Evolutionary conservation across 37 sponge, comb jelly and placozoan genomes (phyloP).

Genomic region (Tethya wilhelma): DNA sequence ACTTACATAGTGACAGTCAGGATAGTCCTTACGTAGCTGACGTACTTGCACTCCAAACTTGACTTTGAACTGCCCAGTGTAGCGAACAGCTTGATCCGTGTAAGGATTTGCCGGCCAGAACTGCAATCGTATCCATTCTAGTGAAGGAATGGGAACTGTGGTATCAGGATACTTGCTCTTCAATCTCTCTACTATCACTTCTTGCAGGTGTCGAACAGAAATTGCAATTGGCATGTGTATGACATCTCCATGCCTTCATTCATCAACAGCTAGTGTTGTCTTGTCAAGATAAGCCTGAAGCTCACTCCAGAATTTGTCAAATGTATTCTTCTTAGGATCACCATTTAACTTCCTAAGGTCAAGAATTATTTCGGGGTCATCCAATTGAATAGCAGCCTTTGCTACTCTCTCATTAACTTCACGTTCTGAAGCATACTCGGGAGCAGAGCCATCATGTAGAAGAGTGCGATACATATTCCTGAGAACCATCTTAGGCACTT

Average conservation of each 20-base stretch:
- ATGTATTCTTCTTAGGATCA: slow-evolving; percentile 5
- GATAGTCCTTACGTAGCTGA: slow-evolving; percentile 20
- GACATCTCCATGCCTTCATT: slow-evolving; percentile 30
- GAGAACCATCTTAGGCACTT: neutral
- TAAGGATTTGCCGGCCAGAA: slow-evolving; percentile 39
- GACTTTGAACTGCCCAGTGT: slow-evolving; percentile 49
- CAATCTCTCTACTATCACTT: slow-evolving; percentile 14
- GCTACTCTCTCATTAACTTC: slow-evolving; percentile 7
- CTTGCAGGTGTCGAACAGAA: slow-evolving; percentile 28
- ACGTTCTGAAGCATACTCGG: neutral
- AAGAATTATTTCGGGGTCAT: slow-evolving; percentile 30
- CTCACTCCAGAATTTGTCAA: slow-evolving; percentile 31
- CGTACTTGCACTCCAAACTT: slow-evolving; percentile 36
- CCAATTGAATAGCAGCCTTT: neutral
- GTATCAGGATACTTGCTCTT: slow-evolving; percentile 4
- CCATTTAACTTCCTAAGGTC: slow-evolving; percentile 16
- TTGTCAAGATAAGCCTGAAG: slow-evolving; percentile 1
- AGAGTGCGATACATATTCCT: slow-evolving; percentile 15
- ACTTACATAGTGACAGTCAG: slow-evolving; percentile 24
- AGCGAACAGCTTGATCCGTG: neutral
- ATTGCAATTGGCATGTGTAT: slow-evolving; percentile 40
- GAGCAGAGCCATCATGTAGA: slow-evolving; percentile 2
- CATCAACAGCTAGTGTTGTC: slow-evolving; percentile 20
- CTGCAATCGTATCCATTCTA: slow-evolving; percentile 42
- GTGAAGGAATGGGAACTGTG: slow-evolving; percentile 8